Base-by-base conservation (phyloP, 2,113 vertebrate genomes). In the Ceyx cyanopectus region DNA sequence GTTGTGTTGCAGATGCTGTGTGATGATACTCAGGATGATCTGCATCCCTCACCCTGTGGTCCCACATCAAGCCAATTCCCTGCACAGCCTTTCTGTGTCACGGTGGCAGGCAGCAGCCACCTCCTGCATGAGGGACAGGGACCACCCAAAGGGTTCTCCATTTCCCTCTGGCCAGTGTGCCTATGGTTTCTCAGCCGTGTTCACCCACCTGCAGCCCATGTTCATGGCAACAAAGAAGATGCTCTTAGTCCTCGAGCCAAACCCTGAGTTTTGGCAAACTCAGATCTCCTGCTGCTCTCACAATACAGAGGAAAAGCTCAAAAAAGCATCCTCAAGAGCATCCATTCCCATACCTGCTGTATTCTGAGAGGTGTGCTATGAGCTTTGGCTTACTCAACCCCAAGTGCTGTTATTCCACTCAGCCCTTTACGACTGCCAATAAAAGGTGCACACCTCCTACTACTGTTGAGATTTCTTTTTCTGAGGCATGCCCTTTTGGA, bases 61-160 rank as follows among this genome's bases (percentile, higher is more conserved):
- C 75, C n/a, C 57, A 43, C 27, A 37, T 43, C 27, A 56, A 34
- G 10, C 23, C 27, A 43, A 81, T 43, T 43, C 8, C 23, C 24
- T 1, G 0, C 24, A 6, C 27, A 73, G 21, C 12, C 15, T 12
- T 67, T 60, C 57, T 43, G 61, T 2, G 1, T 26, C 4, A 0
- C 0, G 1, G 51, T 1, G 4, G 41, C 32, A 72, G 41, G 24
- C 19, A 45, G 10, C 1, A 9, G 19, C 15, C 18, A 30, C 29
- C 60, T 77, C 27, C 58, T 66, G n/a, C 41, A 48, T 1, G 5
- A 72, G 27, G 14, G 18, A n/a, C 7, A 3, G 46, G 9, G 56
- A 62, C 53, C 32, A 89, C 54, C 34, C 5, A 1, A 68, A 34
- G n/a, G 37, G 26, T 19, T 50, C 62, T 40, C 7, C 7, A 10